These are phyloP conservation scores for Priocnemis perturbator DNA, from an alignment of 2,888 invertebrate species.

Conservation along the genomic window DNA sequence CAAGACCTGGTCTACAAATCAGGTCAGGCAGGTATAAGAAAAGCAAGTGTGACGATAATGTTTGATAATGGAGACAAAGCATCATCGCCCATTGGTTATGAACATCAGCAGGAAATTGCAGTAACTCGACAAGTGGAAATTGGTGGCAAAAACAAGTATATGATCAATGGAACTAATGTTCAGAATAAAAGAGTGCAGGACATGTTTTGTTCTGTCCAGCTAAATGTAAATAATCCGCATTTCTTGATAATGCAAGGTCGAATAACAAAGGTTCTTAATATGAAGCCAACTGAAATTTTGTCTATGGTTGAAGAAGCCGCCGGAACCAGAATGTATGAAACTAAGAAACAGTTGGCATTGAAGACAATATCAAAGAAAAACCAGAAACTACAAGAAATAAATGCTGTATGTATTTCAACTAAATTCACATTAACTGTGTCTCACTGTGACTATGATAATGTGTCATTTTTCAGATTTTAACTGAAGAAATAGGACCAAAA, in stretches of 20 bases:
- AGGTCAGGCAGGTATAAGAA: constrained; percentile 96
- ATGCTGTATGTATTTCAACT: constrained; percentile 80
- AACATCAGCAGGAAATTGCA: constrained; percentile 92
- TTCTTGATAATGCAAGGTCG: constrained; percentile 99
- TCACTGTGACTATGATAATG: too few species aligned
- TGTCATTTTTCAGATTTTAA: constrained; percentile 77
- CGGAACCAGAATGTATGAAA: constrained; percentile 97
- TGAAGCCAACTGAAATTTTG: constrained; percentile 98
- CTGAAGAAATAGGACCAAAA: constrained; percentile 94
- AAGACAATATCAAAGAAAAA: constrained; percentile 95
- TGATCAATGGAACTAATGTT: constrained; percentile 94
- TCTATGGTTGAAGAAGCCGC: constrained; percentile 99
- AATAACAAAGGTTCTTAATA: constrained; percentile 98
- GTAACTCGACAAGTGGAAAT: constrained; percentile 93
- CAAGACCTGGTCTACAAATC: constrained; percentile 98
- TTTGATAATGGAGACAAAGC: constrained; percentile 93
- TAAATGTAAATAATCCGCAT: constrained; percentile 99
- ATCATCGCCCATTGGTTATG: constrained; percentile 94
- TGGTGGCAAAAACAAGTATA: constrained; percentile 93
- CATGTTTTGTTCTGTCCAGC: constrained; percentile 95
- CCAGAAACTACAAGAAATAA: constrained; percentile 90
- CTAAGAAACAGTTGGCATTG: constrained; percentile 90
- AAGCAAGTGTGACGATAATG: constrained; percentile 95
- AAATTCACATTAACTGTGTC: not conserved
- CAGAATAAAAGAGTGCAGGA: constrained; percentile 94